Evolutionary conservation across 2,888 invertebrate genomes (phyloP).

Genomic region (Caenorhabditis panamensis): DNA sequence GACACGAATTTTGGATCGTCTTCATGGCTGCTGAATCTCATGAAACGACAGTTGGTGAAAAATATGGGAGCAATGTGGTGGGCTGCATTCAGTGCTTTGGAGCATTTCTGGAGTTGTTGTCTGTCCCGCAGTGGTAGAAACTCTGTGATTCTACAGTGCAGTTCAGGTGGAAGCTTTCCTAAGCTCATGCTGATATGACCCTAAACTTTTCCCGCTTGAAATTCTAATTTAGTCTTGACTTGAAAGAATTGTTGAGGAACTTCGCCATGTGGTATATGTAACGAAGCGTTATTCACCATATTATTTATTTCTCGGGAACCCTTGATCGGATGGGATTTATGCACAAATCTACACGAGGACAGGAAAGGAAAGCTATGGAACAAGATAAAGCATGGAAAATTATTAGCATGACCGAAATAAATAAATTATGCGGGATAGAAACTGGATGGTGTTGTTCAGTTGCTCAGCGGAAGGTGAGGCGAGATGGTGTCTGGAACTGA

Average conservation of each 20-base stretch:
- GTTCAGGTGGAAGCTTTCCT: not conserved
- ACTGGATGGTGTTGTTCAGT: no score
- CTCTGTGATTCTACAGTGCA: conserved; percentile 1
- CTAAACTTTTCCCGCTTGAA: not conserved
- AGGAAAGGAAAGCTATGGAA: conserved; percentile 23
- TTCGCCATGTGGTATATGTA: not conserved
- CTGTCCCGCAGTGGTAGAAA: not conserved
- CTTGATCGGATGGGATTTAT: not conserved
- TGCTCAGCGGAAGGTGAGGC: conserved; percentile 16
- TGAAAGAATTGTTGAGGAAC: not conserved
- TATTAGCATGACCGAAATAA: not conserved
- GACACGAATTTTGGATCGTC: not conserved
- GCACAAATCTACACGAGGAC: conserved; percentile 31
- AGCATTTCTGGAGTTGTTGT: not conserved
- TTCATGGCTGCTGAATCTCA: not conserved
- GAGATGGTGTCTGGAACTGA: conserved; percentile 14
- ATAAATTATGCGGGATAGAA: not conserved
- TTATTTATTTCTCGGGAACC: conserved; percentile 1
- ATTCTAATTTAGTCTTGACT: not conserved
- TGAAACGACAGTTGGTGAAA: not conserved
- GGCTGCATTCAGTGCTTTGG: not conserved
- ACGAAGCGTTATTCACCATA: not conserved
- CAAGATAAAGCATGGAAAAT: conserved; percentile 22
- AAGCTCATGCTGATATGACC: no score
- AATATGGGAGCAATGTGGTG: not conserved